Conservation (phyloP, 2,797 vertebrate genomes). For the Mormyrops attenuatus region DNA sequence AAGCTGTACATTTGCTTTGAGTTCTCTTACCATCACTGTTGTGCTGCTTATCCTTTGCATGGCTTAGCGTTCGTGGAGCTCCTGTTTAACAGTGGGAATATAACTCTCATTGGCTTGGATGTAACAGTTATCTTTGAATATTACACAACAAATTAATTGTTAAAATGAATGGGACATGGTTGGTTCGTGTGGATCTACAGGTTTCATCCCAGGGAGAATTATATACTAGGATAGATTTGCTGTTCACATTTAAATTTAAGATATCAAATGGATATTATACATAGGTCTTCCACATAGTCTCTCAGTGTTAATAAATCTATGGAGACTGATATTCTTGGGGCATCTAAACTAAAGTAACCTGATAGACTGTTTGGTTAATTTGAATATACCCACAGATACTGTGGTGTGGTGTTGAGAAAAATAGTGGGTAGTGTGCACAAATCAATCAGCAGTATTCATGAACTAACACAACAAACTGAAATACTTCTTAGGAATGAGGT, state of each 20-base stretch:
- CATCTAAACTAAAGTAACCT: not conserved
- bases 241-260: not conserved
- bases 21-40: not conserved
- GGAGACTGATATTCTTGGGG: not conserved
- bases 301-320: not conserved
- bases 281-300: not conserved
- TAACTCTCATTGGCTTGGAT: not conserved
- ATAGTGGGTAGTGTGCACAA: not conserved
- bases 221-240: not conserved
- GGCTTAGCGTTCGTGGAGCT: not conserved
- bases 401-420: not conserved
- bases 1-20: not conserved
- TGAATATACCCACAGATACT: not conserved
- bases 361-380: not conserved
- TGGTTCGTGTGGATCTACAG: not conserved
- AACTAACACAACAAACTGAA: not conserved
- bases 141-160: not conserved
- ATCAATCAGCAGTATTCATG: not conserved
- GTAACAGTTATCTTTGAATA: not conserved
- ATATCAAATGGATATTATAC: not conserved
- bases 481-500: not conserved
- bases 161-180: not conserved
- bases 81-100: not conserved
- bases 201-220: not conserved
- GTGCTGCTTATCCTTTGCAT: not conserved